These are phyloP conservation scores for Diploptera punctata DNA, from an alignment of 2,888 invertebrate genomes.

Conservation along the genomic window DNA sequence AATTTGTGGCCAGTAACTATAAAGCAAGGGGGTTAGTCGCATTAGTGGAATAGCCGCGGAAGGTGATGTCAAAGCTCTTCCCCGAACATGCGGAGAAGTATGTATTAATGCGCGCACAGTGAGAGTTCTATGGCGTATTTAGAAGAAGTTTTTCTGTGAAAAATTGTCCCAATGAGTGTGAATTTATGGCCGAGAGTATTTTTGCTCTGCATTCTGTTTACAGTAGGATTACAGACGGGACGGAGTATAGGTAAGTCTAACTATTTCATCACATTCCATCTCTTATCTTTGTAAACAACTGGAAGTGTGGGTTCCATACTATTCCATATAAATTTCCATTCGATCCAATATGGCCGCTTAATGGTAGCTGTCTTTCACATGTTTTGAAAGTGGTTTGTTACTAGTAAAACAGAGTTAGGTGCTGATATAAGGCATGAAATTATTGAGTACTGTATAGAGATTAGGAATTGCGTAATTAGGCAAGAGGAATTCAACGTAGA, in stretches of 20 bases:
- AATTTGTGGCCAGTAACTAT: conserved; percentile 11
- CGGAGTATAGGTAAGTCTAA: conserved; percentile 36
- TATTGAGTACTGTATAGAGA: background rate
- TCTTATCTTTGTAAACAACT: conserved; percentile 25
- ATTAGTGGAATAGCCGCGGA: conserved; percentile 42
- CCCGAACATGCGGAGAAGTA: conserved; percentile 48
- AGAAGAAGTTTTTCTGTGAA: conserved; percentile 52
- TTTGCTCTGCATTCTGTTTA: conserved; percentile 70
- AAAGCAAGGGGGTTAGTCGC: conserved; percentile 27
- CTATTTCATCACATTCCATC: conserved; percentile 1
- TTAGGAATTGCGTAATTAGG: background rate
- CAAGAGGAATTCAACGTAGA: too few species aligned
- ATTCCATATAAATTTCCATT: conserved; percentile 36
- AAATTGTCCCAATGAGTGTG: conserved; percentile 69
- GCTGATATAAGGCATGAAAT: background rate
- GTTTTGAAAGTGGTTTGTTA: conserved; percentile 11
- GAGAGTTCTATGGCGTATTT: conserved; percentile 48
- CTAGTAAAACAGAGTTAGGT: background rate
- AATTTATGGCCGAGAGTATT: conserved; percentile 80
- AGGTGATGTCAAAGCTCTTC: conserved; percentile 37
- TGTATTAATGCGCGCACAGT: conserved; percentile 45
- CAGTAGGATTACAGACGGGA: conserved; percentile 57
- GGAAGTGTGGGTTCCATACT: conserved; percentile 25
- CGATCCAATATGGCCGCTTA: conserved; percentile 41
- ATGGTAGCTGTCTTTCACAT: conserved; percentile 21